phyloP scores from a whole-genome alignment of 2,113 vertebrate species.

The Cheirogaleus medius region DNA sequence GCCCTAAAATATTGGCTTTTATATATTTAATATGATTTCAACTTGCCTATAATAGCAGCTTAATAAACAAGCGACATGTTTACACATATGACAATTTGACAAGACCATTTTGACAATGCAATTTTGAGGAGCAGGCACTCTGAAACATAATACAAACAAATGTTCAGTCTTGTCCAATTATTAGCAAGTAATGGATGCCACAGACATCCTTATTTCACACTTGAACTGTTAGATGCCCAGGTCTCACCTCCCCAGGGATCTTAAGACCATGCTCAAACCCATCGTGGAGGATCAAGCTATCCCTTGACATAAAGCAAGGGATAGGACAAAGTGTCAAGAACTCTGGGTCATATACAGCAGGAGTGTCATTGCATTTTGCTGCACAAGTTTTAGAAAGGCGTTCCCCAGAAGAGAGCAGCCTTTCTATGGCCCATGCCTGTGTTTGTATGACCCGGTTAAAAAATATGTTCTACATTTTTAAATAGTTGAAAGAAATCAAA shows the following conservation, averaged over 20 bases:
- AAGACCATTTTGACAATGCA: neutral
- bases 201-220: neutral
- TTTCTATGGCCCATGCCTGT: too few species aligned
- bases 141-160: neutral
- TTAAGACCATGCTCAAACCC: neutral
- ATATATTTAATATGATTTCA: neutral
- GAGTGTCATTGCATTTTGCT: too few species aligned
- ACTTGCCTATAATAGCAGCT: neutral
- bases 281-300: rapidly evolving
- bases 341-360: neutral
- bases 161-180: neutral
- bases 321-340: too few species aligned
- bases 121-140: neutral
- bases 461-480: neutral
- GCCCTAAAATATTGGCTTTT: neutral
- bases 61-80: neutral
- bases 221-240: neutral
- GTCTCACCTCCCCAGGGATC: neutral
- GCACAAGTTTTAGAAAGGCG: neutral
- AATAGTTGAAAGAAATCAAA: neutral
- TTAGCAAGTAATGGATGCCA: neutral
- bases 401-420: neutral
- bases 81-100: neutral
- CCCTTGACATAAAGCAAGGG: neutral
- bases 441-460: neutral